Conservation (phyloP, 2,888 invertebrate species). For the Timandra comae region DNA sequence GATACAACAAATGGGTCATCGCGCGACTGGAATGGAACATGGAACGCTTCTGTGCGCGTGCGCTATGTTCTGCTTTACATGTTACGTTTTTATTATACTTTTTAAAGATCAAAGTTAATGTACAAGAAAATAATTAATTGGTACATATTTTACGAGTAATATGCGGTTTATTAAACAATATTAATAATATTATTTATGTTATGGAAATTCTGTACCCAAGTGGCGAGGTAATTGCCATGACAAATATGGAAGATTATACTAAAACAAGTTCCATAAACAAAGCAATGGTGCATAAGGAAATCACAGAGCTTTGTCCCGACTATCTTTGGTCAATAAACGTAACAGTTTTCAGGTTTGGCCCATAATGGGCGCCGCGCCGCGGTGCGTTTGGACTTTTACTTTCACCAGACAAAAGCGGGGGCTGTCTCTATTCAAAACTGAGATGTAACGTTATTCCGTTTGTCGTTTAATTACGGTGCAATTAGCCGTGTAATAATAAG, state of each 20-base stretch:
- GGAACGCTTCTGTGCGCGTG: slow-evolving; percentile 36
- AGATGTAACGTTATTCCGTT: slow-evolving; percentile 48
- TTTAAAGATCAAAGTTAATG: slow-evolving; percentile 6
- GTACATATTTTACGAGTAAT: too few relatives aligned
- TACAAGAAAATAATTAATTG: too few relatives aligned
- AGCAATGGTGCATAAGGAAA: slow-evolving; percentile 19
- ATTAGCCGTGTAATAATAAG: slow-evolving; percentile 37
- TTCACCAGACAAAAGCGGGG: slow-evolving; percentile 47
- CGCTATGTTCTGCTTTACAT: slow-evolving; percentile 15
- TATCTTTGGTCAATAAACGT: slow-evolving; percentile 22
- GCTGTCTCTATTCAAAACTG: slow-evolving; percentile 32
- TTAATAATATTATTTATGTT: too few relatives aligned
- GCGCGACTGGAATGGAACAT: slow-evolving; percentile 39
- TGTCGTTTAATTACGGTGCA: slow-evolving; percentile 46
- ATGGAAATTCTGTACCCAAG: too few relatives aligned
- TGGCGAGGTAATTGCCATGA: too few relatives aligned
- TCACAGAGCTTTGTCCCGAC: slow-evolving; percentile 20
- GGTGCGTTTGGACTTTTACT: slow-evolving; percentile 45
- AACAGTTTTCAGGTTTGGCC: slow-evolving; percentile 25
- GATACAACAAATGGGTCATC: slow-evolving; percentile 38
- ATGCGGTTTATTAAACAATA: too few relatives aligned
- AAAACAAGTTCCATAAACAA: slow-evolving; percentile 11
- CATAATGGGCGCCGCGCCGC: slow-evolving; percentile 40
- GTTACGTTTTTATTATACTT: slow-evolving; percentile 4
- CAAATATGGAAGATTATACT: too few relatives aligned